Evolutionary conservation across 2,113 vertebrate species (phyloP), one percentile per base, ranked within the genome.

Genomic region (Vicugna pacos): DNA sequence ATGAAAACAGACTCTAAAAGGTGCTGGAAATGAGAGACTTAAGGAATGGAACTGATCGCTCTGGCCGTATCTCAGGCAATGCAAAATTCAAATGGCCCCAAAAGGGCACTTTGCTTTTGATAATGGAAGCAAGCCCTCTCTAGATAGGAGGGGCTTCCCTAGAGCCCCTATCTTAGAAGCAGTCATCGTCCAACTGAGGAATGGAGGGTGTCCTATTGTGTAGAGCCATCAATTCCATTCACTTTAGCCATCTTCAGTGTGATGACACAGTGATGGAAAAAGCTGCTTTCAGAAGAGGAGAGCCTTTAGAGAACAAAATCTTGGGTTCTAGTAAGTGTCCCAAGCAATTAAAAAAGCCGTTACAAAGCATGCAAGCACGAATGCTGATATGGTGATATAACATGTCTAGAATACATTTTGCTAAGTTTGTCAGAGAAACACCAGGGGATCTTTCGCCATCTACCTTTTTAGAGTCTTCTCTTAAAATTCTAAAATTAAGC

Each of bases 1-100:
- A 50, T 42, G 26, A 93, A 97, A 96, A 91, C 24, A 81, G 28
- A 85, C 75, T 93, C 35, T 76, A 83, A 91, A 96, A 79, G 26
- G 3, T 93, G 24, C 35, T 93, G 12, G 77, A 95, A 94, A 89
- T 70, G 38, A 94, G 82, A 87, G 69, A 73, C 92, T 91, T 94
- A 91, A 93, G 82, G 69, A 94, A 54, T 56, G 52, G 58, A 91
- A 86, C 3, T 8, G 8, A 75, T 94, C 13, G 48, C 3, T 6
- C 65, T 88, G 67, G 60, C 72, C 54, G 64, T 90, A 93, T 75
- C 86, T 94, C 90, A 92, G 46, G 28, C 52, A 83, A 75, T 38
- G 60, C 28, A 73, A 65, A 72, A 92, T 69, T 88, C 48, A 91
- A 67, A 89, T 91, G 42, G 65, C 32, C 58, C 76, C 88, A 10